Evolutionary conservation across 92 coral and sea anemone species (phyloP).

Genomic region (Phenganax stokvisi): DNA sequence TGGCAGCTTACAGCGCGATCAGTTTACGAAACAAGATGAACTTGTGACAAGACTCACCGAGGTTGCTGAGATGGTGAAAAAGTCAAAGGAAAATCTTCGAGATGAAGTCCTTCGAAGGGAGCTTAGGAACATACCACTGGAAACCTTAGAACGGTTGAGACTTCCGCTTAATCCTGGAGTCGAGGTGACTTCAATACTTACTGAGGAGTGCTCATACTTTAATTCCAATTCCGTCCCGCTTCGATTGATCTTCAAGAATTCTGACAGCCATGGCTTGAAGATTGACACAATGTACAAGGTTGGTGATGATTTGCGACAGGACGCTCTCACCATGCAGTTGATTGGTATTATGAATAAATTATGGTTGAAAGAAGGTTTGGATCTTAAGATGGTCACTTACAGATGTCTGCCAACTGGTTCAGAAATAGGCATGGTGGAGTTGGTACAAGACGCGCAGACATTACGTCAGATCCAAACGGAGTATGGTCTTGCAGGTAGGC

Average conservation of each 20-base stretch:
- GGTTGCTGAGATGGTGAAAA: constrained; percentile 81
- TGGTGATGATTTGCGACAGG: constrained; percentile 97
- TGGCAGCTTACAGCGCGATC: constrained; percentile 84
- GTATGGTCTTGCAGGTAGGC: constrained; percentile 68
- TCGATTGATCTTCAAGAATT: constrained; percentile 71
- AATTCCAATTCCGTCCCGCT: constrained; percentile 94
- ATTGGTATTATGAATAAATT: constrained; percentile 96
- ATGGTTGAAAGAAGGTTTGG: constrained; percentile 94
- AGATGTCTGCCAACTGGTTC: constrained; percentile 92
- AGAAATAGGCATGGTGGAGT: constrained; percentile 94
- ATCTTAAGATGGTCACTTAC: constrained; percentile 91
- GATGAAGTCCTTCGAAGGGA: constrained; percentile 70
- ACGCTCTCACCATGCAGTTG: constrained; percentile 90
- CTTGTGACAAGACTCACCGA: constrained; percentile 71
- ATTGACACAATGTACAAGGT: constrained; percentile 90
- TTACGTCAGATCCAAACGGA: constrained; percentile 96
- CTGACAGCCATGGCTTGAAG: constrained; percentile 81
- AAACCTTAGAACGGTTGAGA: constrained; percentile 58
- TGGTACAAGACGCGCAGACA: constrained; percentile 74
- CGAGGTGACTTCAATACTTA: constrained; percentile 70
- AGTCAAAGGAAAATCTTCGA: constrained; percentile 62
- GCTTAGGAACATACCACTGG: constrained; percentile 68
- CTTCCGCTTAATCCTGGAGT: constrained; percentile 88
- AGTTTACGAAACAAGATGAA: constrained; percentile 90
- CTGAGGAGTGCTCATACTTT: constrained; percentile 73